phyloP scores from a whole-genome alignment of 2,888 invertebrate species.

The Agelastica alni region DNA sequence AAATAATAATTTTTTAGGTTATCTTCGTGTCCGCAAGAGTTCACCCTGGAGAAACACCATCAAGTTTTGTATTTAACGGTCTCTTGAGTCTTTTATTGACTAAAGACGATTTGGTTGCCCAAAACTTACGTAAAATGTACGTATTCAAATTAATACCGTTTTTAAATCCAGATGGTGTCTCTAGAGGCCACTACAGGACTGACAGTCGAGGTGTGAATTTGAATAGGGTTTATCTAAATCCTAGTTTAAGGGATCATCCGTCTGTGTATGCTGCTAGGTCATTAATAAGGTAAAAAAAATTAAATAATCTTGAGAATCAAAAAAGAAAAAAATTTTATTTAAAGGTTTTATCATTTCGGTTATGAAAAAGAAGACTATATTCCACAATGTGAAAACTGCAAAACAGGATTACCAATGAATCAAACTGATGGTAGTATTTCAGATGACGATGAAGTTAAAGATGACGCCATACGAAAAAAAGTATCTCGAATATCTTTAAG shows the following conservation, averaged over 20 bases:
- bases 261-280: conserved; percentile 84
- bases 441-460: conserved; percentile 34
- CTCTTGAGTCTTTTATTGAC: conserved; percentile 78
- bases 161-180: conserved; percentile 90
- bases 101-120: conserved; percentile 75
- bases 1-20: conserved; percentile 61
- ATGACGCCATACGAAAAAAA: conserved; percentile 47
- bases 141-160: conserved; percentile 91
- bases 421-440: conserved; percentile 26
- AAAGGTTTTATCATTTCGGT: conserved; percentile 74
- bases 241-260: conserved; percentile 74
- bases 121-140: conserved; percentile 71
- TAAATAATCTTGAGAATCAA: too few relatives aligned
- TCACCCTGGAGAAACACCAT: conserved; percentile 91
- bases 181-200: conserved; percentile 82
- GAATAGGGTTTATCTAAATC: conserved; percentile 84
- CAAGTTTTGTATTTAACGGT: conserved; percentile 89
- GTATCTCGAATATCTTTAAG: conserved; percentile 53
- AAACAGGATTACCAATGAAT: conserved; percentile 21
- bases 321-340: too few relatives aligned
- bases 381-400: conserved; percentile 40
- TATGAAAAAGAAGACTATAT: conserved; percentile 64
- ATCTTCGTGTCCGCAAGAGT: conserved; percentile 87
- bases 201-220: conserved; percentile 87
- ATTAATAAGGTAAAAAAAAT: conserved; percentile 62